Evolutionary conservation across 2,797 vertebrate genomes (phyloP).

Genomic region (Otolemur crassicaudatus): DNA sequence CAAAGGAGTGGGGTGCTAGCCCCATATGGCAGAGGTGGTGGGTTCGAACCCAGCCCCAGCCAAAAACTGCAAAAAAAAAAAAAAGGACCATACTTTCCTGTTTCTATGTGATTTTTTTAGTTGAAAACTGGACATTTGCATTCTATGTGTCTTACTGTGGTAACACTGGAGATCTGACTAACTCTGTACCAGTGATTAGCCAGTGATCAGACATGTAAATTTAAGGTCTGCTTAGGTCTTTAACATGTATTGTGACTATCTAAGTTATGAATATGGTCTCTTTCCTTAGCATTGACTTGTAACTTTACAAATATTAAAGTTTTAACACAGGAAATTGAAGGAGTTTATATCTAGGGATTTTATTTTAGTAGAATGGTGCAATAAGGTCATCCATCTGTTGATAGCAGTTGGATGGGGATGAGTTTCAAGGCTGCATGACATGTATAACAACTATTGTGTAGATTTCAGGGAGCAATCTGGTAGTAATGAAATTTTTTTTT

Average conservation of each 20-base stretch:
- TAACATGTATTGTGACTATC: neutral
- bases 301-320: conserved; percentile 14
- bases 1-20: no score
- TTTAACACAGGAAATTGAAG: neutral
- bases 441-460: neutral
- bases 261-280: neutral
- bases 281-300: neutral
- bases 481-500: neutral
- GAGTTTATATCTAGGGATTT: neutral
- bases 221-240: neutral
- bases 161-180: neutral
- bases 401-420: neutral
- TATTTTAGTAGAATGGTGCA: neutral
- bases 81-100: neutral
- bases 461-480: neutral
- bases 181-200: neutral
- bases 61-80: no score
- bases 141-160: neutral
- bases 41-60: no score
- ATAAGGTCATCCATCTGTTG: neutral
- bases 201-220: neutral
- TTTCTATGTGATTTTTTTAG: neutral
- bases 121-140: neutral
- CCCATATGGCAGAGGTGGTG: no score
- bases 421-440: neutral